A percentile compares a stretch with the other conserved stretches of the same genome.
phyloP scores from a whole-genome alignment of 2,888 invertebrate genomes.

The Eupeodes luniger region DNA sequence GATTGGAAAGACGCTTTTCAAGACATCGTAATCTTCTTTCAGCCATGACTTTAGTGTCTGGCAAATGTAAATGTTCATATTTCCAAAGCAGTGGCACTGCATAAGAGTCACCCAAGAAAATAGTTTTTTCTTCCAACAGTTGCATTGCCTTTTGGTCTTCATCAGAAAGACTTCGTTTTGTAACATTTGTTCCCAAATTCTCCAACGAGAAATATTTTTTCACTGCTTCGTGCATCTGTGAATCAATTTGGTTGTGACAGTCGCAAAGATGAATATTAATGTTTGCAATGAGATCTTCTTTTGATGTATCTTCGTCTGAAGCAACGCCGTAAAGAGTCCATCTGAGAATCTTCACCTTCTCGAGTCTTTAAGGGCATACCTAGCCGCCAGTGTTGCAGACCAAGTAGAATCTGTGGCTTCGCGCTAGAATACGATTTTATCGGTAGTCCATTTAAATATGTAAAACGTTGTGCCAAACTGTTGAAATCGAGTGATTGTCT shows the following conservation, averaged over 20 bases:
- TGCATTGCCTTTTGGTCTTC: background rate
- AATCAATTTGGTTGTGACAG: background rate
- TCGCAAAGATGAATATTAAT: conserved; percentile 30
- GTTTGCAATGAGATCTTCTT: background rate
- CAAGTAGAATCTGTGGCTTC: conserved; percentile 26
- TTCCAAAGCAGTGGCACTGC: conserved; percentile 35
- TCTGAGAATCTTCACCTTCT: background rate
- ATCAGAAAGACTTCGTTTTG: background rate
- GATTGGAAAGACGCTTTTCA: background rate
- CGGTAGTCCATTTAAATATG: conserved; percentile 4
- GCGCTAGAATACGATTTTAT: conserved; percentile 24
- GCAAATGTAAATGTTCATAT: conserved; percentile 1
- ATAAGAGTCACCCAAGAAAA: conserved; percentile 7
- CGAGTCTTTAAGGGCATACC: conserved; percentile 23
- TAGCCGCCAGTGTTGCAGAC: conserved; percentile 7
- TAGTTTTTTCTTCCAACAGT: background rate
- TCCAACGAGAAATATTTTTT: conserved; percentile 32
- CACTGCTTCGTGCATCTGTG: background rate
- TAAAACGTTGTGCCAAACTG: background rate
- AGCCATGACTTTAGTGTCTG: background rate
- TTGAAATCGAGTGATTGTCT: conserved; percentile 8
- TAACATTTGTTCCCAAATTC: conserved; percentile 1
- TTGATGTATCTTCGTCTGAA: background rate
- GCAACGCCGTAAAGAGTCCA: conserved; percentile 22
- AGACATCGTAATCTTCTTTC: conserved; percentile 29